Evolutionary conservation across 2,113 vertebrate species (phyloP), one percentile per base, ranked within the genome.

Genomic region (Syngnathus typhle): DNA sequence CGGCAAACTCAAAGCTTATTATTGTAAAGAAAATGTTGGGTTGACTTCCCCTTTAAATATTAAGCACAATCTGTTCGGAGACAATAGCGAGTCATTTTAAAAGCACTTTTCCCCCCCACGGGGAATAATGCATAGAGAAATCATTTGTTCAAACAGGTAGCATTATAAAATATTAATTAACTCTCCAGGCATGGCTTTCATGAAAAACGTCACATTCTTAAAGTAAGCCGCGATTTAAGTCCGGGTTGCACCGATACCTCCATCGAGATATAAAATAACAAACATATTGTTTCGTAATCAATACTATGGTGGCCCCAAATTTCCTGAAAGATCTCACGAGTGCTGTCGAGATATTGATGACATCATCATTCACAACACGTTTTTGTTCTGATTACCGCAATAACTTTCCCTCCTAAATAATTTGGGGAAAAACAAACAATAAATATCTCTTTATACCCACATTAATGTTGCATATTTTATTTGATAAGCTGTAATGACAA

Each of bases 401-500:
- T 43, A 43, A 43, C 39, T 62, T 62, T 23, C 39, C 60, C 59
- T 21, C 38, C 38, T 61, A 41, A 41, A 61, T 64, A 36, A 39
- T 46, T 58, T 36, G 58, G 27, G 11, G 60, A 58, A 23, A 36
- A 51, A 19, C 27, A 32, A 39, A 56, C 12, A 60, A 68, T 37
- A 8, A 56, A 51, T 38, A 37, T 23, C 6, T 21, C 5, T 3
- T 10, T 15, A 27, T 21, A 27, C 23, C 16, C n/a, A 15, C 44
- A 15, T 21, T 37, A 68, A 21, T 60, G 9, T 52, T 21, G 18
- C 37, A 38, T 7, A 6, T 54, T 44, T 55, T 6, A 8, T 43
- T 72, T 46, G 67, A 60, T 61, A 44, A 38, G 3, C 21, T 68
- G 37, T 59, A 47, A 67, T 67, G n/a, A 44, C n/a, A 59, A 27